A percentile compares a stretch with the other conserved stretches of the same genome.
Evolutionary conservation across 2,797 vertebrate genomes (phyloP).

Genomic region (Sorex maritimensis): DNA sequence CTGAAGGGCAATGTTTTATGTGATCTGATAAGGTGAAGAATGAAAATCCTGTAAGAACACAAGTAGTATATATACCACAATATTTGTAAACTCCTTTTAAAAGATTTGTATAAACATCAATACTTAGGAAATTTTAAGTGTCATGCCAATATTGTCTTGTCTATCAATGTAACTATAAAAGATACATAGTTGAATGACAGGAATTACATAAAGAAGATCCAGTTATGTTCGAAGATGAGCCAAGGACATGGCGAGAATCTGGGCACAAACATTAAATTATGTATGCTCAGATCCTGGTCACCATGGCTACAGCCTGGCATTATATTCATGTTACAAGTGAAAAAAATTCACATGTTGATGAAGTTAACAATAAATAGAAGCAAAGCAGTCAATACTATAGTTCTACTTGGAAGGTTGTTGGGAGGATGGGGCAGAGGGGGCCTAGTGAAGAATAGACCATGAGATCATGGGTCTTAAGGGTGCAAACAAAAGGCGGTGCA

Average conservation of each 20-base stretch:
- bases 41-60: not conserved
- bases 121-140: constrained; percentile 6
- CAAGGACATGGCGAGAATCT: constrained; percentile 60
- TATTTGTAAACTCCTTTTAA: not conserved
- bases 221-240: constrained; percentile 30
- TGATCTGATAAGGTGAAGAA: not conserved
- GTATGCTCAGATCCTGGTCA: constrained; percentile 46
- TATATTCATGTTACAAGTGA: constrained; percentile 57
- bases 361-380: constrained; percentile 29
- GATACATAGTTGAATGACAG: constrained; percentile 4
- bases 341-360: constrained; percentile 63
- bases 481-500: constrained; percentile 32
- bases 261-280: constrained; percentile 22
- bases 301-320: constrained; percentile 46
- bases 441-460: not conserved
- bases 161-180: constrained; percentile 41
- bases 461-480: not conserved
- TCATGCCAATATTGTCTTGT: constrained; percentile 15
- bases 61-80: not conserved
- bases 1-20: constrained; percentile 10
- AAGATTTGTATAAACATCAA: not conserved
- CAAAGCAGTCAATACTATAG: constrained; percentile 25
- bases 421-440: not conserved
- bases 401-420: not conserved
- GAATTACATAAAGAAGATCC: constrained; percentile 63